These are phyloP conservation scores for Bugula neritina DNA, from an alignment of 2,888 invertebrate genomes.

Conservation along the genomic window DNA sequence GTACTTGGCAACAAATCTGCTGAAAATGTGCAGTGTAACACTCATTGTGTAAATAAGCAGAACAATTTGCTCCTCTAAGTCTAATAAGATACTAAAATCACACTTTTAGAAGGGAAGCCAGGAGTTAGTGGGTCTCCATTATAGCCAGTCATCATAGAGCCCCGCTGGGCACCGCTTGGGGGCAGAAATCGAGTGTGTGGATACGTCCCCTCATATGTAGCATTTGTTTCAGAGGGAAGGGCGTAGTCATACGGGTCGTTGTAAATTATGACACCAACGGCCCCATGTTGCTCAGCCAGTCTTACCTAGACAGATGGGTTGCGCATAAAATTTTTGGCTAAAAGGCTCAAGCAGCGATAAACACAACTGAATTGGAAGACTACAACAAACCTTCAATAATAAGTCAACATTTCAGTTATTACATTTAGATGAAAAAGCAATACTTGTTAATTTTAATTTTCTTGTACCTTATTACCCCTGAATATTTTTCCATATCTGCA, in stretches of 20 bases:
- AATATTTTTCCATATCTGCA: slow-evolving; percentile 53
- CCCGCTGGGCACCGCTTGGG: slow-evolving; percentile 54
- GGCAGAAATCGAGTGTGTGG: slow-evolving; percentile 55
- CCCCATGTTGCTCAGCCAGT: slow-evolving; percentile 42
- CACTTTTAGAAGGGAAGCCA: slow-evolving; percentile 48
- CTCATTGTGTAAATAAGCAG: too few relatives aligned
- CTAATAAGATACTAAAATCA: too few relatives aligned
- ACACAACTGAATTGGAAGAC: too few relatives aligned
- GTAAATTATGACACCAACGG: slow-evolving; percentile 50
- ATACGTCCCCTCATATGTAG: slow-evolving; percentile 38
- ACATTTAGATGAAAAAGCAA: too few relatives aligned
- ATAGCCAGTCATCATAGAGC: slow-evolving; percentile 40
- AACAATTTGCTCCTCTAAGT: too few relatives aligned
- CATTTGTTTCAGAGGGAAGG: not conserved
- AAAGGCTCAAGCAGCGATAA: too few relatives aligned
- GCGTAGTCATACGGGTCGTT: slow-evolving; percentile 47
- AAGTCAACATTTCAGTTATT: too few relatives aligned
- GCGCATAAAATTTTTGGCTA: too few relatives aligned
- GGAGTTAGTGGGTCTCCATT: slow-evolving; percentile 57
- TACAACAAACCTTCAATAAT: too few relatives aligned
- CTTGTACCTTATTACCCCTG: slow-evolving; percentile 49
- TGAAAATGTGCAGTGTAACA: too few relatives aligned
- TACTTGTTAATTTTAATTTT: too few relatives aligned
- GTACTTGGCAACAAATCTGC: too few relatives aligned
- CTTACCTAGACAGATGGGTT: slow-evolving; percentile 41